These are phyloP conservation scores for Plodia interpunctella DNA, from an alignment of 1,140 invertebrate species.

Conservation along the genomic window DNA sequence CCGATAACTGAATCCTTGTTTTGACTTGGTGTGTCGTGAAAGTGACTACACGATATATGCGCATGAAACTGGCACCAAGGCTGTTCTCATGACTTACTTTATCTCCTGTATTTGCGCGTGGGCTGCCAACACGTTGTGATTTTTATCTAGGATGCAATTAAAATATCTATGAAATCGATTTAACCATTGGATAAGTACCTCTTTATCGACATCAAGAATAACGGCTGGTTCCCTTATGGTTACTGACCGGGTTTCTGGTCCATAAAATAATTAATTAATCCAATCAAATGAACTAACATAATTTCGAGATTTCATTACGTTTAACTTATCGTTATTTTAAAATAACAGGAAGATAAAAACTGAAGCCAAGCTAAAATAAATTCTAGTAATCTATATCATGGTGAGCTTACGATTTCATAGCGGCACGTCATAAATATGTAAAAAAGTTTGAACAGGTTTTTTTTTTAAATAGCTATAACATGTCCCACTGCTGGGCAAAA, in stretches of 20 bases:
- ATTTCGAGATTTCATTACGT: not conserved
- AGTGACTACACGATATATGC: too few relatives aligned
- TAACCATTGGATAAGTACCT: not conserved
- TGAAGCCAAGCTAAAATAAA: too few relatives aligned
- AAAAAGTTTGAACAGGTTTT: too few relatives aligned
- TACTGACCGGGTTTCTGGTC: not conserved
- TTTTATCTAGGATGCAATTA: not conserved
- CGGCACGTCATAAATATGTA: too few relatives aligned
- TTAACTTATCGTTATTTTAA: not conserved
- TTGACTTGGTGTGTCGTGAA: too few relatives aligned
- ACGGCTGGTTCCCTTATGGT: not conserved
- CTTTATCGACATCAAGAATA: not conserved
- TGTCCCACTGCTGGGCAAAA: too few relatives aligned
- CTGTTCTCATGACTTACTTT: not conserved
- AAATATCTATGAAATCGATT: constrained; percentile 1
- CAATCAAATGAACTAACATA: not conserved
- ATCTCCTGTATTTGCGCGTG: not conserved
- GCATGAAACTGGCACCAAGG: too few relatives aligned
- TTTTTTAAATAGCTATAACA: too few relatives aligned
- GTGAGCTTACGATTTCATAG: not conserved
- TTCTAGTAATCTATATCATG: not conserved
- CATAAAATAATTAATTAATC: not conserved
- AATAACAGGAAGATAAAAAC: not conserved
- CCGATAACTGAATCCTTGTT: too few relatives aligned
- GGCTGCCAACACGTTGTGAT: not conserved